phyloP scores from a whole-genome alignment of 2,113 vertebrate genomes.

The Brachypodius melanocephalos region DNA sequence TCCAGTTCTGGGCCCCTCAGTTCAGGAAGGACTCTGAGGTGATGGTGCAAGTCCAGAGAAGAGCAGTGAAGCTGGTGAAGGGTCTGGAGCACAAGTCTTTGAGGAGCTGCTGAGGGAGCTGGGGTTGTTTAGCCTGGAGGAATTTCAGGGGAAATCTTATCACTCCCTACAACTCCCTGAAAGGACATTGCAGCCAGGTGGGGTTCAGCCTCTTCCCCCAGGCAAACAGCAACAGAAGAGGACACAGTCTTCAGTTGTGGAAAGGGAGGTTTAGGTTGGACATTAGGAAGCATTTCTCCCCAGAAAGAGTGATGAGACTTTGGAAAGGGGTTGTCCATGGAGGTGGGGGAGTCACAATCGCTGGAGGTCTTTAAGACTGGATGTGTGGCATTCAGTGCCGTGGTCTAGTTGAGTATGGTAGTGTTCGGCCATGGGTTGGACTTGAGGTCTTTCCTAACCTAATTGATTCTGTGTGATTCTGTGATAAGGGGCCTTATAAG shows the following conservation, averaged over 20 bases:
- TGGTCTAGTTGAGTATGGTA: not conserved
- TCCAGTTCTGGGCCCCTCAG: fast-evolving
- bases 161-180: not conserved
- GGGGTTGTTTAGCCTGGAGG: not conserved
- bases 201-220: not conserved
- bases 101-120: not conserved
- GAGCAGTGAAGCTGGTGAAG: not conserved
- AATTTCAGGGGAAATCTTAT: not conserved
- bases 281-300: not conserved
- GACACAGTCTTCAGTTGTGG: not conserved
- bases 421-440: not conserved
- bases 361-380: not conserved
- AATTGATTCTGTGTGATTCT: not conserved
- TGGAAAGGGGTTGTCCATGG: not conserved
- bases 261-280: not conserved
- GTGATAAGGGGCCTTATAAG: not conserved
- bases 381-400: fast-evolving
- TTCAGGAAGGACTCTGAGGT: not conserved
- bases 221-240: not conserved
- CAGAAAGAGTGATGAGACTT: not conserved
- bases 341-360: not conserved
- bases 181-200: not conserved
- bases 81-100: not conserved
- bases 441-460: not conserved
- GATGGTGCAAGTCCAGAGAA: not conserved